Base-by-base conservation (phyloP, 2,797 vertebrate species). In the Acanthurus lineatus region DNA sequence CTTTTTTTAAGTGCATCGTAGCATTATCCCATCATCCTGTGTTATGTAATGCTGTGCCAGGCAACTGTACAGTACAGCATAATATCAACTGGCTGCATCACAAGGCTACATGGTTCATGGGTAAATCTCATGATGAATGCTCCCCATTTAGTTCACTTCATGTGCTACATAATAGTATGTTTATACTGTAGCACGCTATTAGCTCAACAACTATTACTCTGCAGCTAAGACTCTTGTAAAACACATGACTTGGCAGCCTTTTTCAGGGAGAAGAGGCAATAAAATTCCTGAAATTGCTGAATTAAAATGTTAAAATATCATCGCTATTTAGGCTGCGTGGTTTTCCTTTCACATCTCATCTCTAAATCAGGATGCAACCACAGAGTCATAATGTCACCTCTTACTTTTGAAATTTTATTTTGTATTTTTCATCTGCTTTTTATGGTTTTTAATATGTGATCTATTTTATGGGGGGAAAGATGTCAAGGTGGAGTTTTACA, bases 401-500 rank as follows among this genome's bases (percentile, higher is more conserved):
- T 87, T 69, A 84, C 69, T 57, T 84, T 74, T 70, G 19, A 79
- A 68, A 80, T 86, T 90, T 83, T 70, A 83, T 84, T 86, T 86
- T 20, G 60, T 56, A 52, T 76, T 85, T 86, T 91, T 88, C 86
- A 91, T 90, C 84, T 73, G 67, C 59, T 72, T 81, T 91, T 88
- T 88, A 87, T 76, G 49, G 78, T 83, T 87, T 90, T 76, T 86
- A 83, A 84, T 90, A 86, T 80, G 52, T 82, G 77, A 69, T 83
- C 38, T 84, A 25, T 88, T 93, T 91, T 91, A 90, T 85, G 20
- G 75, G 77, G 40, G 62, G 32, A 81, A 60, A 53, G 78, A 87
- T 83, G 82, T 88, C 86, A 90, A 92, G 91, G 88, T 86, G 86
- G 64, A 17, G 63, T 89, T 93, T 92, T 88, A 92, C 60, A 16